Percentiles rank a stretch among this genome's conserved stretches.
phyloP scores from a whole-genome alignment of 2,113 vertebrate genomes.

The Gulo gulo region DNA sequence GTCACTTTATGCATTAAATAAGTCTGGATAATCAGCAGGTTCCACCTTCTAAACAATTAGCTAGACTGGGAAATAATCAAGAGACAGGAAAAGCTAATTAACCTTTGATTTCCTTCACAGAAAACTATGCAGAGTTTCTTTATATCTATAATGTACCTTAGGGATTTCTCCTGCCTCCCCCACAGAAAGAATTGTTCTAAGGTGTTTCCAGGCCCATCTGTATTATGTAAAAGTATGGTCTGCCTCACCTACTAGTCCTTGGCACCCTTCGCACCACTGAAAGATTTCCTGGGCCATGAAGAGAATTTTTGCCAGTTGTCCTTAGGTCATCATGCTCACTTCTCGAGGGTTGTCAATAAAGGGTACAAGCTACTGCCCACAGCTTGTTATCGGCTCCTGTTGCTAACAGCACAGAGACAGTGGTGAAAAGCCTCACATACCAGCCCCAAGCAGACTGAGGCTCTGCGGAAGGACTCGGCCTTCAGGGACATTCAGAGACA shows the following conservation, averaged over 20 bases:
- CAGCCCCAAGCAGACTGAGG: neutral
- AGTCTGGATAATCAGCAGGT: slow-evolving; percentile 23
- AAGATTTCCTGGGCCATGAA: neutral
- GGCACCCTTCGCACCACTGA: neutral
- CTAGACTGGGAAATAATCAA: slow-evolving; percentile 24
- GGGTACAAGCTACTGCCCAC: neutral
- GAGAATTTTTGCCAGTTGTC: neutral
- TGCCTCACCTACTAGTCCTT: neutral
- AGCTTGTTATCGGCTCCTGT: neutral
- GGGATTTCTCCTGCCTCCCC: neutral
- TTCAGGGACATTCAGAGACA: neutral
- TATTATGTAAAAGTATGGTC: neutral
- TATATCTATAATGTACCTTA: neutral
- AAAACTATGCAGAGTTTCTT: neutral
- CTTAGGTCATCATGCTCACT: neutral
- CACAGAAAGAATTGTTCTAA: neutral
- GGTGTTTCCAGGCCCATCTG: neutral
- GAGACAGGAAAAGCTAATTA: slow-evolving; percentile 27
- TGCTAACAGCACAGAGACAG: neutral
- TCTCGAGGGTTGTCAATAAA: neutral
- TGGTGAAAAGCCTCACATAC: neutral
- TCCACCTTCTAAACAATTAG: slow-evolving; percentile 29
- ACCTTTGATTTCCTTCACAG: slow-evolving; percentile 26
- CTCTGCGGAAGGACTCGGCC: neutral
- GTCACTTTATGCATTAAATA: neutral